These are phyloP conservation scores for Caretta caretta DNA, from an alignment of 2,113 vertebrate genomes.

Conservation along the genomic window DNA sequence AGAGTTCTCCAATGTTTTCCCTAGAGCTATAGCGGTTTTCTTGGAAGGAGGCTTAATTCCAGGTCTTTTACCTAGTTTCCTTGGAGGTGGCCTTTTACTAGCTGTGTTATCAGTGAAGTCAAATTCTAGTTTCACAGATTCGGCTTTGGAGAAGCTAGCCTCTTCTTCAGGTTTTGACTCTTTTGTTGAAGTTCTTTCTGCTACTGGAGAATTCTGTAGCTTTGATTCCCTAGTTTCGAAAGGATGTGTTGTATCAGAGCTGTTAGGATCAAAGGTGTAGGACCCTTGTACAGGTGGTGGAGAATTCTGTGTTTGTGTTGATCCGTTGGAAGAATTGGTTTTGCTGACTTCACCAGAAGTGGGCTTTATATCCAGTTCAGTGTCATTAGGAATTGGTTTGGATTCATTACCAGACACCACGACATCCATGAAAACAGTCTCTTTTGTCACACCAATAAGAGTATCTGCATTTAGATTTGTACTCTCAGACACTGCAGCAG, in stretches of 20 bases:
- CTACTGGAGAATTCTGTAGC: constrained; percentile 68
- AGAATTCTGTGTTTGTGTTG: constrained; percentile 37
- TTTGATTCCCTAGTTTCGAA: constrained; percentile 72
- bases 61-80: constrained; percentile 79
- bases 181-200: not conserved
- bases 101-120: constrained; percentile 80
- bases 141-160: constrained; percentile 6
- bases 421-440: not conserved
- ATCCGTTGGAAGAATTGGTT: not conserved
- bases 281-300: constrained; percentile 39
- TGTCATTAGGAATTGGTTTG: not conserved
- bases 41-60: constrained; percentile 70
- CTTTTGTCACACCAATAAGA: not conserved
- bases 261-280: constrained; percentile 73
- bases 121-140: constrained; percentile 84
- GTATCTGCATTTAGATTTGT: not conserved
- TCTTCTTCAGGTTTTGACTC: constrained; percentile 1
- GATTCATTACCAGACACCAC: not conserved
- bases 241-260: constrained; percentile 67
- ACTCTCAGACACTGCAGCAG: not conserved
- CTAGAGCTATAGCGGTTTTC: constrained; percentile 29
- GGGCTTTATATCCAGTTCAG: not conserved
- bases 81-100: constrained; percentile 76
- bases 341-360: not conserved
- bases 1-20: not conserved